These are phyloP conservation scores for Lycia hirtaria DNA, from an alignment of 2,888 invertebrate species.

Conservation along the genomic window DNA sequence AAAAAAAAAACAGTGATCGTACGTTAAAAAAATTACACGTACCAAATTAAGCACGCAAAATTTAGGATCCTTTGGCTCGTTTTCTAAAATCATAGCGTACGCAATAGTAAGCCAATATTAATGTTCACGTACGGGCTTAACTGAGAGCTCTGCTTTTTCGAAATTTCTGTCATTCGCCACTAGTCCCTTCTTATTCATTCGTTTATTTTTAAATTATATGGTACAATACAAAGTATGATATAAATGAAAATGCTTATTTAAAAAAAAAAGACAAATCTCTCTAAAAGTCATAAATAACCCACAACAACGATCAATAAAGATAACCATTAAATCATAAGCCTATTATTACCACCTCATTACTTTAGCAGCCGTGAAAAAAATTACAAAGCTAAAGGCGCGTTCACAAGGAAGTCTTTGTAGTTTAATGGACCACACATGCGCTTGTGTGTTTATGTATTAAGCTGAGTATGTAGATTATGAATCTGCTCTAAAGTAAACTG, in stretches of 20 bases:
- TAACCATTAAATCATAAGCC: slow-evolving; percentile 33
- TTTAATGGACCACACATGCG: slow-evolving; percentile 53
- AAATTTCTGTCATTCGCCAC: too few relatives aligned
- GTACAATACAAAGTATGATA: too few relatives aligned
- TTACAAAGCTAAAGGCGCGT: slow-evolving; percentile 38
- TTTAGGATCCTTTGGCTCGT: too few relatives aligned
- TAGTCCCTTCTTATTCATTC: too few relatives aligned
- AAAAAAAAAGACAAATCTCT: slow-evolving; percentile 7
- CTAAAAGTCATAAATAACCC: slow-evolving; percentile 24
- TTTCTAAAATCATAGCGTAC: too few relatives aligned
- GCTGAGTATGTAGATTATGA: slow-evolving; percentile 27
- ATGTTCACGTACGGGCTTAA: too few relatives aligned
- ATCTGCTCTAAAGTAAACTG: neutral
- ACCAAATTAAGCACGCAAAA: too few relatives aligned
- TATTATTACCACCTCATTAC: slow-evolving; percentile 43
- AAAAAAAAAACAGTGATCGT: too few relatives aligned
- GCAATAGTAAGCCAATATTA: too few relatives aligned
- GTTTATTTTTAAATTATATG: too few relatives aligned
- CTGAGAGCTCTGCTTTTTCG: too few relatives aligned
- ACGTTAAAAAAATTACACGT: too few relatives aligned
- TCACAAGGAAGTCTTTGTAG: slow-evolving; percentile 53
- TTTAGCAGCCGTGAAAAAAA: slow-evolving; percentile 45
- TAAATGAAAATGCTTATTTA: neutral
- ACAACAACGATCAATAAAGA: slow-evolving; percentile 32
- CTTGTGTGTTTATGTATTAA: slow-evolving; percentile 33